Base-by-base conservation (phyloP, 2,888 invertebrate genomes). In the Cataglyphis rosenhaueri region DNA sequence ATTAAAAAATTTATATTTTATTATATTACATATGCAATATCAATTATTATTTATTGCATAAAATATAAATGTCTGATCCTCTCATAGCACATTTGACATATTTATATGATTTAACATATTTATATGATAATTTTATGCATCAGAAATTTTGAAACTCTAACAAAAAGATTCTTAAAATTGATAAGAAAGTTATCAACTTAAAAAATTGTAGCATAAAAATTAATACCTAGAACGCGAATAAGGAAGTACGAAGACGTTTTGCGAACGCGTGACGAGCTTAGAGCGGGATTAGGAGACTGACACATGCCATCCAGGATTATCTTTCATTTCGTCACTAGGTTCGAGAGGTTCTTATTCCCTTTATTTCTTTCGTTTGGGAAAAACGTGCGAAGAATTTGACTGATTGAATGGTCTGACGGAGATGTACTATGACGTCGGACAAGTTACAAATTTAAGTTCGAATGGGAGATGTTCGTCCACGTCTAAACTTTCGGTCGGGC, bases 381-480 rank as follows among this genome's bases (percentile, higher is more conserved):
- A 55, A 25, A 10, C 57, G 74, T 59, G 52, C 62, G 29, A 70
- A 57, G 79, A 57, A 52, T 35, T 57, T 76, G 85, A 83, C 74
- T 76, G 83, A 78, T 84, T 82, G 86, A 66, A 75, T 75, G 21
- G 68, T 44, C 73, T 74, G 84, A 62, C 73, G 79, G 68, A 86
- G 84, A 86, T 84, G 78, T 86, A 65, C 84, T 82, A 86, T 86
- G 82, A 86, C 82, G 81, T 68, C 70, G 29, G 62, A 44, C 81
- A 35, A 52, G 48, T 62, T 68, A 68, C 78, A 61, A 59, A 79
- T 68, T 79, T 70, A 79, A 79, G 35, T 44, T 18, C 68, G 78
- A 44, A 70, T 61, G 70, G 35, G 70, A 70, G 70, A 44, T 68
- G 78, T 79, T 79, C 61, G 59, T 79, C n/a, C 59, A 9, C 12